Evolutionary conservation across 2,797 vertebrate genomes (phyloP).

Genomic region (Anguilla anguilla): DNA sequence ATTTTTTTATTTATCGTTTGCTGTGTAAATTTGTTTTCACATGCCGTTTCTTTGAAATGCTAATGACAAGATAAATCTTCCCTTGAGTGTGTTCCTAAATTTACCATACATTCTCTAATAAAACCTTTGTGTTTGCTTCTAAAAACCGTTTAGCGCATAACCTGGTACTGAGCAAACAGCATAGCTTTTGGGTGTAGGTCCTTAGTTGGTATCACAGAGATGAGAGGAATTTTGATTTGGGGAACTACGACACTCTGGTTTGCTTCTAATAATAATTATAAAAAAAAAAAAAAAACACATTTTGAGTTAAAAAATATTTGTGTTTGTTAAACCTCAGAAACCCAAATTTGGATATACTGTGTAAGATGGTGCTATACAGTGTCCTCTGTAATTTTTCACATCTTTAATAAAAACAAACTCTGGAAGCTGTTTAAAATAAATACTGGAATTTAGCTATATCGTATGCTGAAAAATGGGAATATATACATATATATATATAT

Average conservation of each 20-base stretch:
- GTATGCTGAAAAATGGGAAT: too few relatives aligned
- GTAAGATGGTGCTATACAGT: neutral
- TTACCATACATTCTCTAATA: neutral
- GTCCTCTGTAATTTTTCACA: too few relatives aligned
- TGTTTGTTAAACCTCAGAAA: neutral
- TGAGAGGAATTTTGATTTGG: neutral
- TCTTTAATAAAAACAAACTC: too few relatives aligned
- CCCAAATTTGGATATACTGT: neutral
- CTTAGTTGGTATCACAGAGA: neutral
- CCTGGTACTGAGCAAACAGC: neutral
- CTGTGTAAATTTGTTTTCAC: neutral
- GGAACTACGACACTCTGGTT: neutral
- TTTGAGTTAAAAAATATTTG: neutral
- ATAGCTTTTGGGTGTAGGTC: neutral
- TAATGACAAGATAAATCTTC: neutral
- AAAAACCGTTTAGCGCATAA: neutral
- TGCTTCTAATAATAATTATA: neutral
- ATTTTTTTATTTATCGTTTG: neutral
- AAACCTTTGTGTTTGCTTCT: neutral
- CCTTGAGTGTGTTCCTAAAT: neutral
- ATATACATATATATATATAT: too few relatives aligned
- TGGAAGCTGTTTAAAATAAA: too few relatives aligned
- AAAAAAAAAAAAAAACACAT: too few relatives aligned
- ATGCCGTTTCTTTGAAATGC: neutral
- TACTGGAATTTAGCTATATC: too few relatives aligned